These are phyloP conservation scores for Leptura quadrifasciata DNA, from an alignment of 2,888 invertebrate species.

Conservation along the genomic window DNA sequence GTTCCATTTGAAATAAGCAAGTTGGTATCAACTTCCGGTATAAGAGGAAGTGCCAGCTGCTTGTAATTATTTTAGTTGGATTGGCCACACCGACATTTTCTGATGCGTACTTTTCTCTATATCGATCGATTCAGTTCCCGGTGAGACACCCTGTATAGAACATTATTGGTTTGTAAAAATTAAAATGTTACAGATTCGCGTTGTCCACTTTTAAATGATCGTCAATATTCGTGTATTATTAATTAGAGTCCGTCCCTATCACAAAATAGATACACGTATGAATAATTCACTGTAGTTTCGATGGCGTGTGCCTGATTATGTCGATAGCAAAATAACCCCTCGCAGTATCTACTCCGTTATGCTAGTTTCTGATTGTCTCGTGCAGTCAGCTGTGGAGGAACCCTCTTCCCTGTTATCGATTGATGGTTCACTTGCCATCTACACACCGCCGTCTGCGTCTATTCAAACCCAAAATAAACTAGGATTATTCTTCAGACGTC, in stretches of 20 bases:
- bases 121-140: too few relatives aligned
- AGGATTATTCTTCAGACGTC: background rate
- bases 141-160: too few relatives aligned
- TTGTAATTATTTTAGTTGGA: too few relatives aligned
- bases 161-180: too few relatives aligned
- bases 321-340: slow-evolving; percentile 6
- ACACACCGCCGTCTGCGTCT: slow-evolving; percentile 38
- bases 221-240: too few relatives aligned
- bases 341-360: slow-evolving; percentile 1
- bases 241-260: background rate
- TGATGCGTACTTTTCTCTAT: too few relatives aligned
- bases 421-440: slow-evolving; percentile 35
- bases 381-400: slow-evolving; percentile 40
- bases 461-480: slow-evolving; percentile 52
- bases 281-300: background rate
- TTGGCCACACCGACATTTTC: too few relatives aligned
- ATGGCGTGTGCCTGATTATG: background rate
- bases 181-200: too few relatives aligned
- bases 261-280: background rate
- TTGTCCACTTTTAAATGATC: too few relatives aligned
- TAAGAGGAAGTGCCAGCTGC: too few relatives aligned
- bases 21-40: too few relatives aligned
- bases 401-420: slow-evolving; percentile 39
- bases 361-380: slow-evolving; percentile 7
- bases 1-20: too few relatives aligned